phyloP scores from a whole-genome alignment of 2,113 vertebrate species.

The Girardinichthys multiradiatus region DNA sequence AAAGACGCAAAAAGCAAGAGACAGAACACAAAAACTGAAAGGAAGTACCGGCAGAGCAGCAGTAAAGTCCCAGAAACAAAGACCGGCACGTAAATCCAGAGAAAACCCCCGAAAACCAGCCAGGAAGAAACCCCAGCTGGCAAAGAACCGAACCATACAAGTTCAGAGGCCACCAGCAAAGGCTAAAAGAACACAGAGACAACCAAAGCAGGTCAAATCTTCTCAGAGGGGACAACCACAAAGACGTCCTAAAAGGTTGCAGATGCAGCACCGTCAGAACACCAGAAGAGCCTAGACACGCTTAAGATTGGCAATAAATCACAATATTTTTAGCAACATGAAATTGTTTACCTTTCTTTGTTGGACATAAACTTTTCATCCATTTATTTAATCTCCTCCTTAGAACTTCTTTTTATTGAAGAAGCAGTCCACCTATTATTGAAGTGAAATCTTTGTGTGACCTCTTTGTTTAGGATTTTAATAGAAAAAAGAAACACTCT shows the following conservation, averaged over 20 bases:
- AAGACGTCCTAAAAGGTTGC: background rate
- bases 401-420: no score
- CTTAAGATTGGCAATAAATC: conserved; percentile 28
- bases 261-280: fast-evolving
- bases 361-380: background rate
- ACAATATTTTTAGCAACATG: conserved; percentile 5
- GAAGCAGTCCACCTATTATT: background rate
- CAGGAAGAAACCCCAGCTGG: conserved; percentile 3
- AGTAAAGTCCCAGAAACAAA: background rate
- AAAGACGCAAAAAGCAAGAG: no score
- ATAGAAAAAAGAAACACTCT: conserved; percentile 4
- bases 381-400: background rate
- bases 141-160: background rate
- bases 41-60: background rate
- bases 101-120: conserved; percentile 1
- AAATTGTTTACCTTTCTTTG: conserved; percentile 1
- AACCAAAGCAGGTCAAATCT: background rate
- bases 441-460: background rate
- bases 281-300: background rate
- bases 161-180: background rate
- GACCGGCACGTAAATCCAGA: conserved; percentile 2
- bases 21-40: background rate
- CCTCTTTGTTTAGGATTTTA: background rate
- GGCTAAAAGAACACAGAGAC: background rate
- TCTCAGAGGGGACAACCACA: background rate